Evolutionary conservation across 2,888 invertebrate species (phyloP).

Genomic region (Eustalomyia histrio): DNA sequence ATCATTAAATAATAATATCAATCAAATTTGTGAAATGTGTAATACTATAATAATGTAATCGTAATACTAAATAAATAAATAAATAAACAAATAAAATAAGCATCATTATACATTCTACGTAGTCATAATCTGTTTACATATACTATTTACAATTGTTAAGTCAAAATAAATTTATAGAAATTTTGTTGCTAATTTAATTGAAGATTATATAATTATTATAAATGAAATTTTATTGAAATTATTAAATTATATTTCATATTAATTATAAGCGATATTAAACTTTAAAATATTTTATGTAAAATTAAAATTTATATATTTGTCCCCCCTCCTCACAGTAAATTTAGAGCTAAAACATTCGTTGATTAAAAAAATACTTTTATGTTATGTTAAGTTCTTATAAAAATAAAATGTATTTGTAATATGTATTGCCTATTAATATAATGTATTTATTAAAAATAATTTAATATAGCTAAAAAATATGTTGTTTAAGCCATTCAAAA

Average conservation of each 20-base stretch:
- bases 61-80: too few species aligned
- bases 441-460: constrained; percentile 15
- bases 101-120: constrained; percentile 8
- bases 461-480: neutral
- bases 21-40: too few species aligned
- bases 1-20: too few species aligned
- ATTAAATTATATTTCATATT: constrained; percentile 28
- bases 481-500: too few species aligned
- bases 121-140: neutral
- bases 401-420: constrained; percentile 1
- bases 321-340: neutral
- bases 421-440: constrained; percentile 30
- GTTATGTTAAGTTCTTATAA: neutral
- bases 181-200: constrained; percentile 25
- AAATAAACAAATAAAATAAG: too few species aligned
- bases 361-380: neutral
- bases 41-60: too few species aligned
- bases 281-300: constrained; percentile 15
- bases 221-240: constrained; percentile 33
- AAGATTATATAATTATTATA: neutral
- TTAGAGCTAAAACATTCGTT: constrained; percentile 2
- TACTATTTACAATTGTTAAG: constrained; percentile 22
- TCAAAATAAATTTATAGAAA: neutral
- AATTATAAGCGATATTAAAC: constrained; percentile 18
- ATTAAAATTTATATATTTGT: neutral